Base-by-base conservation (phyloP, 2,113 vertebrate species). In the Hoplias malabaricus region DNA sequence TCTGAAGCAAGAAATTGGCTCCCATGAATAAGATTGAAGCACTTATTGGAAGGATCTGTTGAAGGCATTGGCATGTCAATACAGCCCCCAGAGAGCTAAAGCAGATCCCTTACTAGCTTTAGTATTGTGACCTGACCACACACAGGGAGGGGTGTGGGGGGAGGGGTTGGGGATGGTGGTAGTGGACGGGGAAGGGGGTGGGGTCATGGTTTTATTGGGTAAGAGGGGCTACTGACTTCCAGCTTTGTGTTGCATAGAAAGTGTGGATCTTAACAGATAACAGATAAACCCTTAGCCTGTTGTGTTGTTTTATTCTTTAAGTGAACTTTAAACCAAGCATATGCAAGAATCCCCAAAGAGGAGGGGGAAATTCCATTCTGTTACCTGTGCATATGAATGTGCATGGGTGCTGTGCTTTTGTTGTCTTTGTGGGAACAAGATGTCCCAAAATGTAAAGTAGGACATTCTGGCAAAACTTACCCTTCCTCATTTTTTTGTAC, bases 101-200 rank as follows among this genome's bases (percentile, higher is more conserved):
- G 21, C 29, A 50, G 21, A 36, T 21, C 62, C 42, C 53, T 53
- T 65, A 19, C 25, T 75, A 73, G 69, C 43, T 68, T 42, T 78
- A 43, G 73, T 33, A 69, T 77, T 69, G 75, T 82, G 80, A 78
- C 75, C 75, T 74, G 75, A 74, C 65, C 70, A 78, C 80, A 82
- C 76, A 74, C 65, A 67, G 65, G 50, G 75, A 78, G 75, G 80
- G 80, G 19, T n/a, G n/a, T n/a, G n/a, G n/a, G n/a, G n/a, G n/a
- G n/a, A n/a, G n/a, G 77, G 80, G 36, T 73, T 71, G 63, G 69
- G 79, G 48, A 43, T 59, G n/a, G 31, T 23, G 67, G 50, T 12
- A 73, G 75, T 78, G 75, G 31, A 74, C 43, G n/a, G n/a, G 42
- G 21, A 74, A 74, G 38, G 74, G 68, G 61, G 62, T 53, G 43